Evolutionary conservation across 2,888 invertebrate species (phyloP), one percentile per base, ranked within the genome.

Genomic region (Lucinisca nassula): DNA sequence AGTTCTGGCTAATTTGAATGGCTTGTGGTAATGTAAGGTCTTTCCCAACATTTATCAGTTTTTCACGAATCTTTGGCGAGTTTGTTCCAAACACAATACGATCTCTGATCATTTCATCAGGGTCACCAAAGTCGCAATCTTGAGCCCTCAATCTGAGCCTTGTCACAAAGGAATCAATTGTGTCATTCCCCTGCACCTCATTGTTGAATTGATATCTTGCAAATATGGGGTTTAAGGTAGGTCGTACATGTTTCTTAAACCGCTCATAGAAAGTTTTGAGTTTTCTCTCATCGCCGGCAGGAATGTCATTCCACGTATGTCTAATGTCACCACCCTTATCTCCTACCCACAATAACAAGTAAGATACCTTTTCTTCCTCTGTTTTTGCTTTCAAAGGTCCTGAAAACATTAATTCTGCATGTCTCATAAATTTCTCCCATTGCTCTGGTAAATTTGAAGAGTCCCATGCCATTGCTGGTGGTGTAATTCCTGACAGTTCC

Each of bases 11-110:
- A 21, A 55, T 80, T 51, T 80, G 80, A 24, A 81, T 55, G 14
- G 79, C 79, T n/a, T 73, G 67, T 27, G 58, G 30, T 32, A 79
- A 32, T 12, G 79, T 79, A 27, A 79, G 58, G 32, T 81, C 38
- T 55, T 51, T 61, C 35, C 81, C 45, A 37, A 45, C 17, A 17
- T 74, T 55, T 4, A 74, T 73, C 14, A 81, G 27, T 81, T n/a
- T n/a, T n/a, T n/a, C n/a, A n/a, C n/a, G n/a, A n/a, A n/a, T n/a
- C n/a, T n/a, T 81, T 8, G 61, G 61, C 21, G 81, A 72, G 32
- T 80, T 73, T 55, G 80, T 73, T 35, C 80, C 80, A 73, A 80
- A 80, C 10, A 72, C 80, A 8, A 80, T 80, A 10, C 73, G 70
- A 73, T 73, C 80, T 6, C 73, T 4, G 14, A 79, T 45, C 79